These are phyloP conservation scores for Platycheirus rosarum DNA, from an alignment of 2,888 invertebrate genomes.

Conservation along the genomic window DNA sequence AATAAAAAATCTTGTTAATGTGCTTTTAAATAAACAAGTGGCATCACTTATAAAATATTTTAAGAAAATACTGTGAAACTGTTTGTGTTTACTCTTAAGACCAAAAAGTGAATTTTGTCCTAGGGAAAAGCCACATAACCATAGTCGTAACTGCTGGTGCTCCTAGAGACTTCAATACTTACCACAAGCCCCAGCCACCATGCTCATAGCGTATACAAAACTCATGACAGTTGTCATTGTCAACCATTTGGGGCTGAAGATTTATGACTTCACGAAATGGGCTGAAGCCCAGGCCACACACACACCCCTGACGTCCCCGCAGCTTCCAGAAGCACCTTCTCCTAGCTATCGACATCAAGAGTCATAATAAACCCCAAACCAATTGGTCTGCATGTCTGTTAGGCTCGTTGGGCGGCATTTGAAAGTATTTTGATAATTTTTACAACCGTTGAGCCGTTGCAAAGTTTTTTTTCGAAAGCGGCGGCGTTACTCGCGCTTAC, in stretches of 20 bases:
- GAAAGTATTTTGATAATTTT: slow-evolving; percentile 73
- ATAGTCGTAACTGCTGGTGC: slow-evolving; percentile 30
- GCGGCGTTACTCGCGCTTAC: not conserved
- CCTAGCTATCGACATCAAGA: slow-evolving; percentile 47
- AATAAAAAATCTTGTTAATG: no score
- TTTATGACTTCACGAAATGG: slow-evolving; percentile 69
- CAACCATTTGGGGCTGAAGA: slow-evolving; percentile 63
- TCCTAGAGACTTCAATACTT: slow-evolving; percentile 18
- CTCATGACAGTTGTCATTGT: slow-evolving; percentile 74
- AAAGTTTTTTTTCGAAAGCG: slow-evolving; percentile 18
- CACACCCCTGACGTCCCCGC: slow-evolving; percentile 19
- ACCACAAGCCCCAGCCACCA: slow-evolving; percentile 29
- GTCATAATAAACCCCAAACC: slow-evolving; percentile 66
- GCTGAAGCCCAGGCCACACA: slow-evolving; percentile 42
- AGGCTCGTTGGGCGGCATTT: slow-evolving; percentile 69
- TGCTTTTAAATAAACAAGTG: not conserved
- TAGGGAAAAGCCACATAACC: slow-evolving; percentile 64
- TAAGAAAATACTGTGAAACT: not conserved
- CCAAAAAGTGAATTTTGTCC: slow-evolving; percentile 59
- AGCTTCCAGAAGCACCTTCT: slow-evolving; percentile 44
- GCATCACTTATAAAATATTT: not conserved
- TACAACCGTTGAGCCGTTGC: slow-evolving; percentile 46
- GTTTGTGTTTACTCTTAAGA: not conserved
- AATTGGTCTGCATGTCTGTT: slow-evolving; percentile 64
- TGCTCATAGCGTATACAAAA: slow-evolving; percentile 50